These are phyloP conservation scores for Ganaspis sp. DNA, from an alignment of 1,140 invertebrate genomes.

Conservation along the genomic window DNA sequence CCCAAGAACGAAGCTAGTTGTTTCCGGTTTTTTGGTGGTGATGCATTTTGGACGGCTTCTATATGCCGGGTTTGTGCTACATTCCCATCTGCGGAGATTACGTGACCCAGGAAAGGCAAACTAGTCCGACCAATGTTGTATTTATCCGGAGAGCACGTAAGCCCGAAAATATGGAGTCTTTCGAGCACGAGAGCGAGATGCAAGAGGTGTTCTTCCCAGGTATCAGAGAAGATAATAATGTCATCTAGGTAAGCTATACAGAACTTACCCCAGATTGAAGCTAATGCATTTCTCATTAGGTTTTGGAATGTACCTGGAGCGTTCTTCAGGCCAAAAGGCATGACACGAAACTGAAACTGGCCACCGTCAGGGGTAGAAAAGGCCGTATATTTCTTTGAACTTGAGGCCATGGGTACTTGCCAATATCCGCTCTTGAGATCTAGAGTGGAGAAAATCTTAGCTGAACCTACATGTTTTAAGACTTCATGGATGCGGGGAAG, in stretches of 20 bases:
- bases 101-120: background rate
- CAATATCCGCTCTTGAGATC: background rate
- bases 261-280: background rate
- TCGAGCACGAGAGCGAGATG: background rate
- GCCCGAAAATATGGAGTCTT: background rate
- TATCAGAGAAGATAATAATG: background rate
- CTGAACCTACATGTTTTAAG: background rate
- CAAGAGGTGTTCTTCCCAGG: background rate
- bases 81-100: background rate
- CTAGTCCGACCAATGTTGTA: background rate
- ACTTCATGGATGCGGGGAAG: background rate
- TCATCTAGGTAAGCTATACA: background rate
- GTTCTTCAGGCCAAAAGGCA: background rate
- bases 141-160: background rate
- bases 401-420: background rate
- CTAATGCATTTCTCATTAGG: background rate
- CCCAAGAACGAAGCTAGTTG: background rate
- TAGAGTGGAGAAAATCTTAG: background rate
- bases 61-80: background rate
- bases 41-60: background rate
- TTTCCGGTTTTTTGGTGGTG: background rate
- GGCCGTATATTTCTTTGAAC: background rate
- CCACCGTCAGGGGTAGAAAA: background rate
- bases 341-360: background rate
- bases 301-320: background rate